Conservation (phyloP, 1,140 invertebrate species). For the Gryon sp. region DNA sequence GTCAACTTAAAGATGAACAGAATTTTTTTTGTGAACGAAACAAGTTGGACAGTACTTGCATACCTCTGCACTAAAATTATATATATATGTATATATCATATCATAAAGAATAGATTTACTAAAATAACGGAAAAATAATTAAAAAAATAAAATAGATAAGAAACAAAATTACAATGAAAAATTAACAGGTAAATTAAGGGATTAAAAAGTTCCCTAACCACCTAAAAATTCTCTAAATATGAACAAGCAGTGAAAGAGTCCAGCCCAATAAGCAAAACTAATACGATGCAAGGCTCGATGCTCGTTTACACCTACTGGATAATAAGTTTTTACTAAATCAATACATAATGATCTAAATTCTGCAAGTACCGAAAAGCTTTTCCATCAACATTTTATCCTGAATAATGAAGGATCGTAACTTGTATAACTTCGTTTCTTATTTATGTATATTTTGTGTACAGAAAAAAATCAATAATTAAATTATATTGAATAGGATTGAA, state of each 20-base stretch:
- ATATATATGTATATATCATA: not conserved
- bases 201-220: slow-evolving; percentile 72
- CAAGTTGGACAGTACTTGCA: slow-evolving; percentile 74
- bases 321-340: slow-evolving; percentile 75
- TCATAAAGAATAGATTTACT: slow-evolving; percentile 11
- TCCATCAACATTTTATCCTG: slow-evolving; percentile 74
- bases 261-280: slow-evolving; percentile 80
- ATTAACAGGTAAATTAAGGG: slow-evolving; percentile 23
- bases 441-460: too few species aligned
- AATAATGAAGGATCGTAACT: not conserved
- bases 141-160: not conserved
- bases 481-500: slow-evolving; percentile 65
- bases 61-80: slow-evolving; percentile 74
- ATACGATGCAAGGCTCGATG: slow-evolving; percentile 80
- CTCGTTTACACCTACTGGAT: slow-evolving; percentile 78
- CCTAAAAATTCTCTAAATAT: slow-evolving; percentile 75
- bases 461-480: too few species aligned
- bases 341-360: slow-evolving; percentile 75
- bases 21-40: slow-evolving; percentile 42
- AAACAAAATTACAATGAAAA: slow-evolving; percentile 17
- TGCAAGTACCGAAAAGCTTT: slow-evolving; percentile 69
- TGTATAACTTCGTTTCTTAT: too few species aligned
- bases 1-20: slow-evolving; percentile 28
- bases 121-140: slow-evolving; percentile 10
- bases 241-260: slow-evolving; percentile 80